A percentile compares a stretch with the other conserved stretches of the same genome.
Evolutionary conservation across 2,888 invertebrate genomes (phyloP).

Genomic region (Ectemnius cavifrons): DNA sequence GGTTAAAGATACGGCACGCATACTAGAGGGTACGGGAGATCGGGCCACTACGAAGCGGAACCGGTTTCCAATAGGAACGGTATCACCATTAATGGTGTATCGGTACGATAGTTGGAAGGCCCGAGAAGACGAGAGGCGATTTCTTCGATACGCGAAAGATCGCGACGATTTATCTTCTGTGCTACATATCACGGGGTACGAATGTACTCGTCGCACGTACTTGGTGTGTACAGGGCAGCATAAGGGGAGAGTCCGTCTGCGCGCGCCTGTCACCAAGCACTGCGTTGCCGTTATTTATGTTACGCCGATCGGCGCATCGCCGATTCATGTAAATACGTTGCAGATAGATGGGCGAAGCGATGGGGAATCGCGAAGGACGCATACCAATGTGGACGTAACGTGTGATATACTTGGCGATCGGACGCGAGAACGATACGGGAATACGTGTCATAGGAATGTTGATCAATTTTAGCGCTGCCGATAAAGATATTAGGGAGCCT

Average conservation of each 20-base stretch:
- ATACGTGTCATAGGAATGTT: too few relatives aligned
- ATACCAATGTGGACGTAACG: background rate
- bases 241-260: conserved; percentile 19
- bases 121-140: too few relatives aligned
- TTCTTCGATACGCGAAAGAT: background rate
- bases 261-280: background rate
- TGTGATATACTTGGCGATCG: conserved; percentile 13
- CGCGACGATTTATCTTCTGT: too few relatives aligned
- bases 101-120: conserved; percentile 83
- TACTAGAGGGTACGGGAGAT: conserved; percentile 70
- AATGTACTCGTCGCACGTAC: background rate
- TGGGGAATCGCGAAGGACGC: background rate
- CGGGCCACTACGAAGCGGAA: conserved; percentile 83
- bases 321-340: conserved; percentile 57
- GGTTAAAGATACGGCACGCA: conserved; percentile 70
- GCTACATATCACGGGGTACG: too few relatives aligned
- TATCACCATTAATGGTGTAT: conserved; percentile 93
- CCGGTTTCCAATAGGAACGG: conserved; percentile 82
- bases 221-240: conserved; percentile 37
- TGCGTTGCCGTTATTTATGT: conserved; percentile 57
- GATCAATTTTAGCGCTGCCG: too few relatives aligned
- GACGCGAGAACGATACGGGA: too few relatives aligned
- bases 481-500: too few relatives aligned
- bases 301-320: conserved; percentile 33
- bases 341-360: background rate